Evolutionary conservation across 2,113 vertebrate genomes (phyloP), one percentile per base, ranked within the genome.

Genomic region (Maccullochella peelii): DNA sequence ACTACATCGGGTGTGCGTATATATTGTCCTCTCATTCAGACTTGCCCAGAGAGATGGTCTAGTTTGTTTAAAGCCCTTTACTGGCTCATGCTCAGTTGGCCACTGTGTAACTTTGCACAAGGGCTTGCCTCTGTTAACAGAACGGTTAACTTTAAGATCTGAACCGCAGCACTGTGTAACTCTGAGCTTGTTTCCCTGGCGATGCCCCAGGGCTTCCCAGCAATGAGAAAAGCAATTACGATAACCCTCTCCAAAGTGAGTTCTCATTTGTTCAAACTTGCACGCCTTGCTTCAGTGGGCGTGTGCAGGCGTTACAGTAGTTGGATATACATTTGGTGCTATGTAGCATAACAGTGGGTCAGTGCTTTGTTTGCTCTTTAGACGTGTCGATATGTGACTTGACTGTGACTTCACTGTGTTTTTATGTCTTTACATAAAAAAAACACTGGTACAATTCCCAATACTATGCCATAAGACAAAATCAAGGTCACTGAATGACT

Each of bases 231-330:
- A 85, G 86, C 92, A 89, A 88, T 94, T 89, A 90, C 15, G 42
- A 74, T 67, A 73, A 84, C 79, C 79, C 79, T 75, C 63, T 80
- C 68, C 42, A 83, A 79, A 69, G 90, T 70, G 75, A 85, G 79
- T 90, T 80, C 83, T 86, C 88, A 63, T 91, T 92, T 93, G 93
- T 92, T 92, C 72, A 89, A 89, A 92, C 88, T 88, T 91, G 91
- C 86, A 90, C 33, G 63, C 73, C 76, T 83, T 77, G 59, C 74
- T 80, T 78, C 82, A 40, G 27, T 89, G 82, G 90, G 86, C 11
- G 18, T 90, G 85, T 89, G 68, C 54, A 2, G 90, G 42, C 68
- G 21, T 79, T 78, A 58, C 77, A 73, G 61, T 76, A 57, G 65
- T 68, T 50, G 72, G 70, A 75, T 84, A 58, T 83, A 61, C 40